Evolutionary conservation across 2,888 invertebrate genomes (phyloP).

Genomic region (Poecilobothrus nobilitatus): DNA sequence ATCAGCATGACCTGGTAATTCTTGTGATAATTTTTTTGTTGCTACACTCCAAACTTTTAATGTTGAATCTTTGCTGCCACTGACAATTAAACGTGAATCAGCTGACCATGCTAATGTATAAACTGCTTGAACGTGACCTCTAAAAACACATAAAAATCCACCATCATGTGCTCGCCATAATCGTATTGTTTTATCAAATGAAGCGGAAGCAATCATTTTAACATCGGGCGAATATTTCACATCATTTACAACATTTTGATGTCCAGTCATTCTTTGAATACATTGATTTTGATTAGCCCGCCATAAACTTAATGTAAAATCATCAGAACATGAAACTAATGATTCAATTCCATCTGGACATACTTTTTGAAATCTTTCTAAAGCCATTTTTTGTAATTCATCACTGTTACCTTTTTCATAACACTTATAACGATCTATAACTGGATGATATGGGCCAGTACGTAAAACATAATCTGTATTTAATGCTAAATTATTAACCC

Average conservation of each 20-base stretch:
- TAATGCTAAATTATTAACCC: conserved; percentile 94
- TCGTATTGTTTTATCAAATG: conserved; percentile 97
- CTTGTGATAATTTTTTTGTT: conserved; percentile 73
- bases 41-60: conserved; percentile 95
- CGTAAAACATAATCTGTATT: conserved; percentile 93
- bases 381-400: conserved; percentile 49
- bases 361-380: conserved; percentile 60
- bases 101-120: conserved; percentile 97
- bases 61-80: conserved; percentile 96
- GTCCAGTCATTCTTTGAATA: conserved; percentile 88
- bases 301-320: conserved; percentile 95
- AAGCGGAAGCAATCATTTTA: conserved; percentile 85
- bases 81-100: conserved; percentile 89
- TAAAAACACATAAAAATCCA: conserved; percentile 76
- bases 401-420: conserved; percentile 30
- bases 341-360: conserved; percentile 60
- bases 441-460: conserved; percentile 86
- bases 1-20: conserved; percentile 97
- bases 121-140: conserved; percentile 97
- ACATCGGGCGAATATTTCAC: conserved; percentile 97
- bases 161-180: conserved; percentile 90
- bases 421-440: conserved; percentile 47
- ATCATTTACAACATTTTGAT: conserved; percentile 98
- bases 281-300: conserved; percentile 82
- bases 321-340: conserved; percentile 95